Conservation (phyloP, 2,888 invertebrate genomes). For the Ellobium chinense region DNA sequence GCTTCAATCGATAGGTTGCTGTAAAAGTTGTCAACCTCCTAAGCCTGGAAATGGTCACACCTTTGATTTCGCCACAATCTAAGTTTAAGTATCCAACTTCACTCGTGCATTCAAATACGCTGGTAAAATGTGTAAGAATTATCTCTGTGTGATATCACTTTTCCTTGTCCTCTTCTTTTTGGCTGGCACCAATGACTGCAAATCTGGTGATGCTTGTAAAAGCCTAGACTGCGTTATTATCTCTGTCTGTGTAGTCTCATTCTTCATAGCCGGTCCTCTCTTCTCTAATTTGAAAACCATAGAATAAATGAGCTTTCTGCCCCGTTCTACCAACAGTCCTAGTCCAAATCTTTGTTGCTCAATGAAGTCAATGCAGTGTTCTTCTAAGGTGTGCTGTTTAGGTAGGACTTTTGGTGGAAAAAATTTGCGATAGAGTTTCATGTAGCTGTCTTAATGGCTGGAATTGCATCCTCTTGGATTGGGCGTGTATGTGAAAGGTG, state of each 20-base stretch:
- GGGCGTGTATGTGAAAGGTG: neutral
- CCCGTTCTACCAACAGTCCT: neutral
- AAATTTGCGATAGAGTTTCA: neutral
- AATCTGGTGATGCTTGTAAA: neutral
- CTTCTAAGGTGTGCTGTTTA: slow-evolving; percentile 11
- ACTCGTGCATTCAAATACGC: too few relatives aligned
- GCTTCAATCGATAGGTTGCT: too few relatives aligned
- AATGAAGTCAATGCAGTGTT: neutral
- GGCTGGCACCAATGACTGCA: neutral
- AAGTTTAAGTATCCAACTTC: too few relatives aligned
- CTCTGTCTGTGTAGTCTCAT: neutral
- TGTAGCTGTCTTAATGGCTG: neutral
- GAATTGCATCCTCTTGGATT: neutral
- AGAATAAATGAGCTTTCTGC: neutral
- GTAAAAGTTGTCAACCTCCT: too few relatives aligned
- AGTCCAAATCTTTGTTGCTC: neutral
- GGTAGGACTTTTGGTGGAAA: neutral
- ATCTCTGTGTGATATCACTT: too few relatives aligned
- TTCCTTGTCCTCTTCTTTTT: neutral
- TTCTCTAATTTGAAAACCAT: neutral
- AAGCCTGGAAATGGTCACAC: too few relatives aligned
- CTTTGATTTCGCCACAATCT: too few relatives aligned
- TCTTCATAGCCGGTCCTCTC: neutral
- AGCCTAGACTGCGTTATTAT: neutral
- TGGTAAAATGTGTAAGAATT: too few relatives aligned